These are phyloP conservation scores for Zaprionus ghesquierei DNA, from an alignment of 1,140 invertebrate species.

Conservation along the genomic window DNA sequence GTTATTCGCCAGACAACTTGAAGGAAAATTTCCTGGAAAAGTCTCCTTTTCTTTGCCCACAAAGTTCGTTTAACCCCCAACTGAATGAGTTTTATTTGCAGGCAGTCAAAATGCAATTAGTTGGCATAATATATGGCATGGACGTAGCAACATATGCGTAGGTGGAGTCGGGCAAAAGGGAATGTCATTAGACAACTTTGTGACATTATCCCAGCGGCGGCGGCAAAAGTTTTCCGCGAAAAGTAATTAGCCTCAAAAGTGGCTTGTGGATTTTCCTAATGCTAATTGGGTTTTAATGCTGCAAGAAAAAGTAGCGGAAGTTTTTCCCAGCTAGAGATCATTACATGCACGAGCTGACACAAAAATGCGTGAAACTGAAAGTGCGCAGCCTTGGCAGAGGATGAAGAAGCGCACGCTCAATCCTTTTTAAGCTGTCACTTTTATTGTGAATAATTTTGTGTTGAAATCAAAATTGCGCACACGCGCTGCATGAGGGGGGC, in stretches of 20 bases:
- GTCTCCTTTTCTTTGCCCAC: not conserved
- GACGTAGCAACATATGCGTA: not conserved
- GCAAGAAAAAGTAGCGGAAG: constrained; percentile 30
- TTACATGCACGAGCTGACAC: constrained; percentile 59
- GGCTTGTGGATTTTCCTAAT: constrained; percentile 55
- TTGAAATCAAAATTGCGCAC: constrained; percentile 72
- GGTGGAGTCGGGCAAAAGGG: not conserved
- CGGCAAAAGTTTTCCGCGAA: constrained; percentile 47
- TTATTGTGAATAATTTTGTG: constrained; percentile 77
- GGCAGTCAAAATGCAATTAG: constrained; percentile 62
- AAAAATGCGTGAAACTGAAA: not conserved
- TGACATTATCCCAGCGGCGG: constrained; percentile 55
- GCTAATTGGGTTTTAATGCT: constrained; percentile 74
- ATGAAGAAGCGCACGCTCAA: too few species aligned
- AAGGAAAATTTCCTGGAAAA: not conserved
- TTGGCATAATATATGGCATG: not conserved
- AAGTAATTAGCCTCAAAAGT: constrained; percentile 60
- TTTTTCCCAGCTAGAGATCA: constrained; percentile 58
- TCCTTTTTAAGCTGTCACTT: constrained; percentile 78
- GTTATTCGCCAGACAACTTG: not conserved
- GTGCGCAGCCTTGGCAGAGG: too few species aligned
- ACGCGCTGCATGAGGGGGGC: constrained; percentile 37
- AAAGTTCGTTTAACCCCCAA: too few species aligned
- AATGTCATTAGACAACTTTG: constrained; percentile 69
- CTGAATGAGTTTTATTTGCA: constrained; percentile 31